Conservation (phyloP, 2,797 vertebrate genomes). For the Pipistrellus kuhlii region DNA sequence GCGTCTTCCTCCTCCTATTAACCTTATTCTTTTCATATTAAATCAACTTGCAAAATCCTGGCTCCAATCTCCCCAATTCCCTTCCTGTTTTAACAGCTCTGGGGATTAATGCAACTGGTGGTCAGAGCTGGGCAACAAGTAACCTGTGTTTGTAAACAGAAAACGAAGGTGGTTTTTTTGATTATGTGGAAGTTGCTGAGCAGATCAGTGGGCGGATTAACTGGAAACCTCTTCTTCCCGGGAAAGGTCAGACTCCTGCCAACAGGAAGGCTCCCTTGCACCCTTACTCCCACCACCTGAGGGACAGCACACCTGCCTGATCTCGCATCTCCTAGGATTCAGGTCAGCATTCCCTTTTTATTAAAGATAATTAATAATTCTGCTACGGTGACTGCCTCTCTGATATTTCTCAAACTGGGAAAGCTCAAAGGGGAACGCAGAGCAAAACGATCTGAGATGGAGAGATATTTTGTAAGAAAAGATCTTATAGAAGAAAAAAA, state of each 20-base stretch:
- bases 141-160: conserved; percentile 75
- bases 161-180: conserved; percentile 73
- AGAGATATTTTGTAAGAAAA: background rate
- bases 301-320: background rate
- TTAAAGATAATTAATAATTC: conserved; percentile 13
- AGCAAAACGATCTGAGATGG: background rate
- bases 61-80: conserved; percentile 9
- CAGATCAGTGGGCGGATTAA: conserved; percentile 69
- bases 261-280: background rate
- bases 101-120: conserved; percentile 62
- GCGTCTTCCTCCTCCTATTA: background rate
- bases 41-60: conserved; percentile 62
- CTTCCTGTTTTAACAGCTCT: conserved; percentile 70
- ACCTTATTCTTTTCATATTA: conserved; percentile 49
- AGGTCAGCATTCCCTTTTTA: background rate
- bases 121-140: conserved; percentile 58
- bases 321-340: background rate
- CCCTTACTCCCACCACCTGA: background rate
- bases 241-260: conserved; percentile 27
- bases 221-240: conserved; percentile 73
- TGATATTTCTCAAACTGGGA: conserved; percentile 44
- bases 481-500: background rate
- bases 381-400: background rate
- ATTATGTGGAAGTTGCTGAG: conserved; percentile 66
- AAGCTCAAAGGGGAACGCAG: background rate